Evolutionary conservation across 2,113 vertebrate genomes (phyloP).

Genomic region (Odocoileus hemionus): DNA sequence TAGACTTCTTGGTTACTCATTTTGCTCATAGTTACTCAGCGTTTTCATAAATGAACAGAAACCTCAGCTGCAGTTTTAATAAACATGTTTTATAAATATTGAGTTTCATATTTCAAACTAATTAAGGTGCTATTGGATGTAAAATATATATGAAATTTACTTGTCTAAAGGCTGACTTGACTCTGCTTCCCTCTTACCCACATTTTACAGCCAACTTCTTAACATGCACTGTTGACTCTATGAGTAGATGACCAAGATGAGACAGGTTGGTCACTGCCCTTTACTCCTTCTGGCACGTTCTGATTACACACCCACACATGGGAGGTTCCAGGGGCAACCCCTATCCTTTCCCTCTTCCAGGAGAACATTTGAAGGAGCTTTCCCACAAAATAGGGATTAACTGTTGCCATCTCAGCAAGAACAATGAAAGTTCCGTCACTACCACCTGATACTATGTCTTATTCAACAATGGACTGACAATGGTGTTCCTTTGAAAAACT

Average conservation of each 20-base stretch:
- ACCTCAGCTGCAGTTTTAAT: background rate
- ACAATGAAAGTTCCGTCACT: background rate
- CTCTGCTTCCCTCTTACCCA: background rate
- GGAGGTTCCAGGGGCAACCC: background rate
- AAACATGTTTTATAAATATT: background rate
- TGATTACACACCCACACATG: fast-evolving
- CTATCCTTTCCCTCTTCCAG: background rate
- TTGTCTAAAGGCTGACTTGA: background rate
- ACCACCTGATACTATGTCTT: fast-evolving
- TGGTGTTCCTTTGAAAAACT: background rate
- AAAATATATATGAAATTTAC: background rate
- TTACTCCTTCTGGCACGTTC: background rate
- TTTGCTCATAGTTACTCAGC: background rate
- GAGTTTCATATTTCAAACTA: background rate
- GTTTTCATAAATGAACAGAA: background rate
- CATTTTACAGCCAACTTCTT: background rate
- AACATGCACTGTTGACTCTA: background rate
- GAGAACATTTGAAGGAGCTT: background rate
- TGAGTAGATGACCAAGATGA: background rate
- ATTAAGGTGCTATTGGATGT: background rate
- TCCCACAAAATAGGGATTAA: background rate
- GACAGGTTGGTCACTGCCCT: background rate
- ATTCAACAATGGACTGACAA: background rate
- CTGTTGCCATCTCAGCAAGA: background rate
- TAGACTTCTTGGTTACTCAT: background rate